phyloP scores from a whole-genome alignment of 2,113 vertebrate species.

The Dipodomys ordii region DNA sequence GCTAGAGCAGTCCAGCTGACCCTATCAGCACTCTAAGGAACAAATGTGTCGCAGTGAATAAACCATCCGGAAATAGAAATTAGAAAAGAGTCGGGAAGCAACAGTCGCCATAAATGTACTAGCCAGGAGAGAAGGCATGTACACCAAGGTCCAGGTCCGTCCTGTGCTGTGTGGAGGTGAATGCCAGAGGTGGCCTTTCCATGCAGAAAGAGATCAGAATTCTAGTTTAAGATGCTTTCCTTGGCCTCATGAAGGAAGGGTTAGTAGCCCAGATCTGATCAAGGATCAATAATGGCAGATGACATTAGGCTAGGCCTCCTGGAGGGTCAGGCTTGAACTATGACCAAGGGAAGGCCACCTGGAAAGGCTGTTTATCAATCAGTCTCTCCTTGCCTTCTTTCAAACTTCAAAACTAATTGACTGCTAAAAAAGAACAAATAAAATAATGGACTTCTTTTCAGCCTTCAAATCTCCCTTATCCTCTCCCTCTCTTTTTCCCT shows the following conservation, averaged over 20 bases:
- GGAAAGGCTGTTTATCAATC: neutral
- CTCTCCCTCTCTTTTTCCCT: neutral
- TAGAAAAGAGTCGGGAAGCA: neutral
- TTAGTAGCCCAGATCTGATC: neutral
- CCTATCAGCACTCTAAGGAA: neutral
- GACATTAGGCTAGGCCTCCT: neutral
- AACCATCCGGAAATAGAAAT: slow-evolving; percentile 40
- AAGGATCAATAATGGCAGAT: too few relatives aligned
- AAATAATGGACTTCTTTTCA: neutral
- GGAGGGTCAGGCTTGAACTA: neutral
- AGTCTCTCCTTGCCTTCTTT: neutral
- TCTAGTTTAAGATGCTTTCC: neutral
- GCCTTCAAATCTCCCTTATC: neutral
- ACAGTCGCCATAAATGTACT: neutral
- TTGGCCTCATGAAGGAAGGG: neutral
- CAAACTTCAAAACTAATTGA: slow-evolving; percentile 15
- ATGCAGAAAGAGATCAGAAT: neutral
- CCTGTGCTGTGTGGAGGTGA: neutral
- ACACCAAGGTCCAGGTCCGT: neutral
- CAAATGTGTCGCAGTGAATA: slow-evolving; percentile 35
- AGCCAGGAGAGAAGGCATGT: neutral
- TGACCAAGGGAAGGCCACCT: neutral
- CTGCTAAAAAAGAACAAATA: too few relatives aligned
- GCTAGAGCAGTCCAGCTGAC: neutral
- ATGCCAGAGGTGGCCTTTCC: neutral